Conservation (phyloP, 1,140 invertebrate species). For the Aphaenogaster rudis region DNA sequence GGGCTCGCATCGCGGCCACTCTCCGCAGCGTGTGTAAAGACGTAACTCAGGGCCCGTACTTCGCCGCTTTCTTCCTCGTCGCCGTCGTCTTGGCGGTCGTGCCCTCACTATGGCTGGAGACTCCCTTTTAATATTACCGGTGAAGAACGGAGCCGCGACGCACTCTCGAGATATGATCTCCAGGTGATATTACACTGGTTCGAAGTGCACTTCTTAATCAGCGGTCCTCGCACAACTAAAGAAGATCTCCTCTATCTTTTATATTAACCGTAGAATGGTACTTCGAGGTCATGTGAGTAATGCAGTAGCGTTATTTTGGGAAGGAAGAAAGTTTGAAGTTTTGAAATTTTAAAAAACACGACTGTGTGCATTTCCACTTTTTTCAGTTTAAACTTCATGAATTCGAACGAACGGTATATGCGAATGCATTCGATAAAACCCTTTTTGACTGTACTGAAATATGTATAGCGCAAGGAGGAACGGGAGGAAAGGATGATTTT, state of each 20-base stretch:
- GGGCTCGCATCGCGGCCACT: conserved; percentile 72
- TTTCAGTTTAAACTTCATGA: not conserved
- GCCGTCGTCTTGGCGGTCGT: conserved; percentile 21
- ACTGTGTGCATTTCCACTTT: not conserved
- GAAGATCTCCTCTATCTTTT: not conserved
- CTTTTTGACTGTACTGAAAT: conserved; percentile 34
- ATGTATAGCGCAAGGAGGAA: conserved; percentile 31
- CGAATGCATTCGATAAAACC: conserved; percentile 10
- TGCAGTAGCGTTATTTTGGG: not conserved
- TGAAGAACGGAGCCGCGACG: conserved; percentile 45
- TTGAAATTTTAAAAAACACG: not conserved
- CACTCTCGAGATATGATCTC: conserved; percentile 60
- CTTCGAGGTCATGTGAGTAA: not conserved
- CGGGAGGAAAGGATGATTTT: conserved; percentile 47
- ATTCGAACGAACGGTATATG: conserved; percentile 5
- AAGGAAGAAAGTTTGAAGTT: not conserved
- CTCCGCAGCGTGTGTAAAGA: conserved; percentile 81
- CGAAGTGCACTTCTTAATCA: conserved; percentile 1
- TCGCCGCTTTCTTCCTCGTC: conserved; percentile 7
- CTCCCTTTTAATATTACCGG: conserved; percentile 74
- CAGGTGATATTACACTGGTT: conserved; percentile 56
- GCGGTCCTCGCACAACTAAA: not conserved
- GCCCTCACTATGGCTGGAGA: conserved; percentile 43
- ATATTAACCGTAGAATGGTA: not conserved
- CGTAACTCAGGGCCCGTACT: conserved; percentile 68